Conservation (phyloP, 2,888 invertebrate genomes). For the Cremastinae sp. region DNA sequence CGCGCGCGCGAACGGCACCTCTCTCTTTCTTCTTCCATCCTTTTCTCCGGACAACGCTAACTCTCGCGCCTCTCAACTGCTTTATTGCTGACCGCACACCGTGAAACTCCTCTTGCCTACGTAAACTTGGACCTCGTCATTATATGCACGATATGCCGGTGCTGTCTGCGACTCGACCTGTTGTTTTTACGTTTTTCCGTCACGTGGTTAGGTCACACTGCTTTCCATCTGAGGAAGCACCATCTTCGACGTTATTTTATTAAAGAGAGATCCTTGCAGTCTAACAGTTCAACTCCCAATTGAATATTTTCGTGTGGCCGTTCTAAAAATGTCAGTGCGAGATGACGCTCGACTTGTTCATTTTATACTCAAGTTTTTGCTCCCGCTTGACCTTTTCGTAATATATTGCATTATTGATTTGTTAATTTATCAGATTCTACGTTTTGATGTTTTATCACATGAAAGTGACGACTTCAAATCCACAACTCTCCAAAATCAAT, state of each 20-base stretch:
- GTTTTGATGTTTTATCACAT: no score
- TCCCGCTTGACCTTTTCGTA: no score
- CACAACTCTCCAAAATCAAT: no score
- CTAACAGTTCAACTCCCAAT: no score
- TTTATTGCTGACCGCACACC: conserved; percentile 45
- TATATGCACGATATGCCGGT: conserved; percentile 27
- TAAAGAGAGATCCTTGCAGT: no score
- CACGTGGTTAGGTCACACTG: conserved; percentile 60
- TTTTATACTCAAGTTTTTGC: no score
- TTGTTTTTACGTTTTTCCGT: conserved; percentile 49
- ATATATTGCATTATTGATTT: no score
- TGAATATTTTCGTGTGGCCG: no score
- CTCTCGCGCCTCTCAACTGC: conserved; percentile 40
- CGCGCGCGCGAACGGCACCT: conserved; percentile 43
- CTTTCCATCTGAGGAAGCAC: conserved; percentile 54
- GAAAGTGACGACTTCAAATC: no score
- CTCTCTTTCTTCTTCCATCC: conserved; percentile 21
- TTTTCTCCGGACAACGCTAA: conserved; percentile 29
- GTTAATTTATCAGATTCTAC: no score
- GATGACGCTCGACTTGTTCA: no score
- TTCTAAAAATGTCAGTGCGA: no score
- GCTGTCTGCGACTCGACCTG: conserved; percentile 9
- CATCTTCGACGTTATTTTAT: conserved; percentile 34
- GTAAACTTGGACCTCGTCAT: conserved; percentile 35
- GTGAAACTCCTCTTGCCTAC: conserved; percentile 28